Base-by-base conservation (phyloP, 2,113 vertebrate species). In the Melanerpes formicivorus region DNA sequence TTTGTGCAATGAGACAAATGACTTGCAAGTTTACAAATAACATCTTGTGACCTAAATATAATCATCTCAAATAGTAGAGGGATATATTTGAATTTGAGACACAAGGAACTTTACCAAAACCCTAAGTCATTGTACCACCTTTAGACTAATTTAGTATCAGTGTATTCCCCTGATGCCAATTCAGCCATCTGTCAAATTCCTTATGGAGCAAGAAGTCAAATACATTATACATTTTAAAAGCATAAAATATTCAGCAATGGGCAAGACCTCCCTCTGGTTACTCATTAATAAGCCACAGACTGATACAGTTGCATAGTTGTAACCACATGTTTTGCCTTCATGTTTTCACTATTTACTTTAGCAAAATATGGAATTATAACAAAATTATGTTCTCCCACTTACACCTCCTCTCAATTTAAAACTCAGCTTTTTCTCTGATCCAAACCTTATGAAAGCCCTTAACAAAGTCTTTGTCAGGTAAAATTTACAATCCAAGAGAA, bases 171-270 rank as follows among this genome's bases (percentile, higher is more conserved):
- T 62, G 37, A 67, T 55, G 27, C n/a, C 80, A 89, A 52, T 88
- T 65, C 60, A 90, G 50, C 48, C 88, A 82, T 86, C 90, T 92
- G 87, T 66, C 84, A 91, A 72, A 76, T 40, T 88, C 81, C 55
- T 88, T 37, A 42, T 27, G 52, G 64, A 88, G 27, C 19, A 88
- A 73, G 25, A 79, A 87, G 83, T 78, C 82, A 93, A 67, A 93
- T 46, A 55, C 54, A 67, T 60, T 91, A 80, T 34, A 88, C 29
- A 81, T 67, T 92, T 89, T 7, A 67, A 66, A 93, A 88, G 37
- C 54, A 84, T n/a, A 62, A 78, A 77, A 80, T 59, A 67, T 48
- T 90, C 34, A 84, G 30, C 23, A 22, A 42, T 46, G 66, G 58
- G 46, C 27, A 90, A 77, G 55, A 42, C 69, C 34, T 85, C 64